Conservation (phyloP, 2,797 vertebrate genomes). For the Vultur gryphus region DNA sequence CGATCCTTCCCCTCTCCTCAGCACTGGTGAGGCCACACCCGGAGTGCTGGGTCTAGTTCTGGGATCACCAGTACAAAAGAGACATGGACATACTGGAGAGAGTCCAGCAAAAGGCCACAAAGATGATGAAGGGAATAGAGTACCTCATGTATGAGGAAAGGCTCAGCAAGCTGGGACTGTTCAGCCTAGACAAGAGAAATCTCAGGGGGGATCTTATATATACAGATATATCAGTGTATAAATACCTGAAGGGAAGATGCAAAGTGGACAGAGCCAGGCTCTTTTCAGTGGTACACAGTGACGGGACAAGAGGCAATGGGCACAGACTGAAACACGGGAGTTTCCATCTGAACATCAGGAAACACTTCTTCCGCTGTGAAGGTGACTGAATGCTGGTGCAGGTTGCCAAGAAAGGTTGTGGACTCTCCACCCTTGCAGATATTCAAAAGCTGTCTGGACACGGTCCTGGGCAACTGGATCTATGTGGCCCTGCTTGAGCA, state of each 20-base stretch:
- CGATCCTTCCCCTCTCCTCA: background rate
- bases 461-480: background rate
- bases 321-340: background rate
- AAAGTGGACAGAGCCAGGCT: background rate
- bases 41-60: background rate
- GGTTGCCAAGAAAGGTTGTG: background rate
- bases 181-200: background rate
- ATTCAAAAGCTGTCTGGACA: background rate
- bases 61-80: background rate
- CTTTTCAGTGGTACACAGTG: background rate
- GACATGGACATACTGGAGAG: background rate
- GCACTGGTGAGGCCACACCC: background rate
- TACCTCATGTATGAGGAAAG: background rate
- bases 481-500: background rate
- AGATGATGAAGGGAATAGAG: too few relatives aligned
- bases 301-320: background rate
- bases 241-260: background rate
- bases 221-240: background rate
- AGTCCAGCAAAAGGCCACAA: background rate
- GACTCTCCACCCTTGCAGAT: background rate
- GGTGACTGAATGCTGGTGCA: background rate
- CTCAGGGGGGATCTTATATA: background rate
- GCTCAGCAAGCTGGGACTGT: background rate
- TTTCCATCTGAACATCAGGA: background rate
- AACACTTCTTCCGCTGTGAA: background rate